Evolutionary conservation across 1,140 invertebrate species (phyloP).

Genomic region (Heliothis subflexa): DNA sequence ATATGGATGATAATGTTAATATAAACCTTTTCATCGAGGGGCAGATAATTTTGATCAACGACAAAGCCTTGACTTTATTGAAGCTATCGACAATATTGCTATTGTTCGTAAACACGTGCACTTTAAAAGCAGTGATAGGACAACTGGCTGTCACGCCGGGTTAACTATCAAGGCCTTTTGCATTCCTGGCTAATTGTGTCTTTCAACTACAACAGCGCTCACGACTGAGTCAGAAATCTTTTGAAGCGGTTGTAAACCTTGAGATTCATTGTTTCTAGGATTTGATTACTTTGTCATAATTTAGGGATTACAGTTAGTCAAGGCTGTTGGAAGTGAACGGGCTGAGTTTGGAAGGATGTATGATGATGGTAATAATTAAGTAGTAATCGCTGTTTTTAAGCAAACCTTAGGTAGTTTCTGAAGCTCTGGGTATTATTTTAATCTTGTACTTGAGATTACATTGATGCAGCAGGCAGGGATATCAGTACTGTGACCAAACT

Average conservation of each 20-base stretch:
- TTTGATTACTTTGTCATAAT: conserved; percentile 8
- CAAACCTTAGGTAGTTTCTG: too few species aligned
- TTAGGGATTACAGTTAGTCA: background rate
- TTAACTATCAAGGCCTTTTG: conserved; percentile 8
- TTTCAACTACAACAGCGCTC: background rate
- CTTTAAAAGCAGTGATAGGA: conserved; percentile 25
- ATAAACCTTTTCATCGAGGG: background rate
- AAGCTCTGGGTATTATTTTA: too few species aligned
- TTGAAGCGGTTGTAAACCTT: background rate
- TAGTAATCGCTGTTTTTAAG: too few species aligned
- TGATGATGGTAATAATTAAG: too few species aligned
- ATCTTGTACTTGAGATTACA: too few species aligned
- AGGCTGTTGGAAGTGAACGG: conserved; percentile 6
- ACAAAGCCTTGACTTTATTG: conserved; percentile 11
- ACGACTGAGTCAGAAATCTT: conserved; percentile 21
- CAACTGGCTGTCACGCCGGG: conserved; percentile 1
- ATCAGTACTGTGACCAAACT: too few species aligned
- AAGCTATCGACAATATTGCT: background rate
- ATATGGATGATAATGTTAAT: background rate
- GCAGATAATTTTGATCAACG: background rate
- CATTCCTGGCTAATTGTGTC: conserved; percentile 35
- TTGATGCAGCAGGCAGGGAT: too few species aligned
- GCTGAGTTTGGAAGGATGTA: too few species aligned
- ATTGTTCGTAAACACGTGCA: conserved; percentile 25
- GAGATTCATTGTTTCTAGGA: background rate